Base-by-base conservation (phyloP, 2,113 vertebrate species). In the Callipepla californica region DNA sequence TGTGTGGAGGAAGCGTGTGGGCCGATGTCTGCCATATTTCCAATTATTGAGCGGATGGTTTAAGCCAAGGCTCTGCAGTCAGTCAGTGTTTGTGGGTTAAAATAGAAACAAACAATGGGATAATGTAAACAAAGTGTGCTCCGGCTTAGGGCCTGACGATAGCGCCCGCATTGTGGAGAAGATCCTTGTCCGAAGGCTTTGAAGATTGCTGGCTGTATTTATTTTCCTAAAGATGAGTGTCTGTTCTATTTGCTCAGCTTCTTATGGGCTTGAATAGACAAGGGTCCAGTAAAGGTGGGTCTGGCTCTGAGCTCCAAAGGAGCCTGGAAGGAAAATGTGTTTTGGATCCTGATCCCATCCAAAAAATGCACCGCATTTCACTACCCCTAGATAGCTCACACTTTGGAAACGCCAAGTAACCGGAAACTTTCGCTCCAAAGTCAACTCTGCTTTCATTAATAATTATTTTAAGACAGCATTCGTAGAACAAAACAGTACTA, bases 361-460 rank as follows among this genome's bases (percentile, higher is more conserved):
- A 48, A 90, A 88, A 96, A 92, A 90, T 13, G 45, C 79, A 62
- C 55, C 3, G 2, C 20, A 26, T 93, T 95, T 96, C 69, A 80
- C 38, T 85, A 82, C 67, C 32, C 28, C 93, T 92, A 90, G 89
- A 76, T 86, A 91, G 44, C 75, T 96, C 51, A 38, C 77, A 58
- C 2, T 0, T 25, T 85, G 83, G 44, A 63, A 68, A 83, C 81
- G 44, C 48, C 87, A 91, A 92, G 58, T 69, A 93, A 92, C 55
- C 0, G 7, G 93, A 90, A 95, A 89, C 30, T 61, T 95, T 76
- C 1, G 0, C 47, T 92, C 85, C 89, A 90, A 96, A 82, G 28
- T 89, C 93, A 93, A 78, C 76, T 92, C 26, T 87, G 58, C 66
- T 94, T 94, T 96, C 88, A 83, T 94, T 96, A 94, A 80, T 90